phyloP scores from a whole-genome alignment of 2,888 invertebrate species.

The Rhagonycha fulva region DNA sequence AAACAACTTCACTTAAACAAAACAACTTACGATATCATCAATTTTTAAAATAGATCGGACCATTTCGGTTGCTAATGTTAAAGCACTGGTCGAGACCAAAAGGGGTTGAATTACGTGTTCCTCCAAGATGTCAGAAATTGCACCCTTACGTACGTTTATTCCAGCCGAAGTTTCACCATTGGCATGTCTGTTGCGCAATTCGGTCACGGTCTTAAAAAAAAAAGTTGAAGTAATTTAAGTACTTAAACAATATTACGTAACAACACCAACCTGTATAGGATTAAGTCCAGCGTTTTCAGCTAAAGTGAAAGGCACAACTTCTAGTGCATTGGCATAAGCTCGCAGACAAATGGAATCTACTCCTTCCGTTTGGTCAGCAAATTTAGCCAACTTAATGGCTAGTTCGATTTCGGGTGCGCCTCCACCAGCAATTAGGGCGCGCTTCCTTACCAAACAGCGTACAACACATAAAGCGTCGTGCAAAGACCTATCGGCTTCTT shows the following conservation, averaged over 20 bases:
- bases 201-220: slow-evolving; percentile 79
- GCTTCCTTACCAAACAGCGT: slow-evolving; percentile 93
- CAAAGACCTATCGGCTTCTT: slow-evolving; percentile 79
- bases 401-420: slow-evolving; percentile 98
- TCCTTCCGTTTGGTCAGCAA: slow-evolving; percentile 83
- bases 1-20: background rate
- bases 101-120: slow-evolving; percentile 98
- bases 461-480: slow-evolving; percentile 90
- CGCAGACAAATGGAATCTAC: slow-evolving; percentile 95
- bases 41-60: slow-evolving; percentile 98
- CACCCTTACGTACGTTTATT: slow-evolving; percentile 95
- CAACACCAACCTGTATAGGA: slow-evolving; percentile 50
- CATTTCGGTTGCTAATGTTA: slow-evolving; percentile 94
- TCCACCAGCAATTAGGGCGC: slow-evolving; percentile 91
- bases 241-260: background rate
- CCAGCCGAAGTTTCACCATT: slow-evolving; percentile 85
- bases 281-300: slow-evolving; percentile 79
- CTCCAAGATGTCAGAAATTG: slow-evolving; percentile 94
- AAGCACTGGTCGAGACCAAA: slow-evolving; percentile 90
- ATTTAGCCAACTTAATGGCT: slow-evolving; percentile 78
- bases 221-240: background rate
- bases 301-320: slow-evolving; percentile 89
- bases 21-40: slow-evolving; percentile 90
- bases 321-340: slow-evolving; percentile 94
- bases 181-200: slow-evolving; percentile 92